Evolutionary conservation across 2,113 vertebrate genomes (phyloP), one percentile per base, ranked within the genome.

Genomic region (Thymallus thymallus): DNA sequence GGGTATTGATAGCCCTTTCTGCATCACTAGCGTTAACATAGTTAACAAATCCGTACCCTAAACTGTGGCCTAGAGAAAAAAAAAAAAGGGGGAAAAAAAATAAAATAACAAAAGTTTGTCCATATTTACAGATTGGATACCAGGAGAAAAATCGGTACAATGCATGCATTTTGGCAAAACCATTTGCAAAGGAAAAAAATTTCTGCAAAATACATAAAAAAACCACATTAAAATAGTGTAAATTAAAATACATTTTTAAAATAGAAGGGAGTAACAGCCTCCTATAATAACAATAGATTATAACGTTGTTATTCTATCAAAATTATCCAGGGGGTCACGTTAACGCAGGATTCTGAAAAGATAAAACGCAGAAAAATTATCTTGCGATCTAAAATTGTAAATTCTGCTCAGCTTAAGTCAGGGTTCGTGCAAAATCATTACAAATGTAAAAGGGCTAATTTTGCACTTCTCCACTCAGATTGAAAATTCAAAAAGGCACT

Each of bases 41-140:
- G 95, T 99, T 99, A 94, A 99, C 97, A 85, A 99, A 99, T 87
- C 98, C 98, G 10, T 99, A 99, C 91, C 98, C 98, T 95, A 98
- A 94, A 94, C 97, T 98, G 94, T 98, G 95, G 82, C 95, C 95
- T 96, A 89, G 80, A 87, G 20, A 84, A 90, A 89, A 82, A 93
- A n/a, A n/a, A 91, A 91, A 91, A 22, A 32, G 46, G 51, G 79
- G 80, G 92, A 65, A 76, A 93, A 84, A 93, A 91, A 91, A 91
- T 83, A 89, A 90, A 87, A 89, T 71, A 89, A 85, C 82, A 81
- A 85, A 86, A 76, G 51, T 73, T 71, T 69, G 69, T n/a, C 41
- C 77, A 74, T 66, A 69, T 75, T 60, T 71, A 41, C 67, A 78
- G 72, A 74, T 63, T 71, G 62, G 76, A 78, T 41, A 69, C 72